A percentile compares a stretch with the other conserved stretches of the same genome.
These are phyloP conservation scores for Cordilura impudica DNA, from an alignment of 2,888 invertebrate species.

Conservation along the genomic window DNA sequence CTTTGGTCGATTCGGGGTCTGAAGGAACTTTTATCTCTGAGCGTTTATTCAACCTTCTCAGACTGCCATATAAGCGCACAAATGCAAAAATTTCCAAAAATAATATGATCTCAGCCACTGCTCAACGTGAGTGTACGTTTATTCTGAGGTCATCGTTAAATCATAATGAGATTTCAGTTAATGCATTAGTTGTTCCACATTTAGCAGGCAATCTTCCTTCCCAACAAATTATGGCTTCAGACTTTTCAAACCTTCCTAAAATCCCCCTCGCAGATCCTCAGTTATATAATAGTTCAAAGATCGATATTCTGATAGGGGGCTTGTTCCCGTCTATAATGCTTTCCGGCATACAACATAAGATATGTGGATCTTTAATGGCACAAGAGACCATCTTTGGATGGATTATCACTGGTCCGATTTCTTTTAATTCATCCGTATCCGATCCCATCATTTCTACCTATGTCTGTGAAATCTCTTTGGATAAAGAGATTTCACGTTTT, in stretches of 20 bases:
- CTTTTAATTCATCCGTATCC: neutral
- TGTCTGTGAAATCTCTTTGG: constrained; percentile 10
- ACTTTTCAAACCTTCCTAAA: neutral
- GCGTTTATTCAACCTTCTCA: neutral
- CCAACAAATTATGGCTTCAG: neutral
- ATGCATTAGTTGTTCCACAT: constrained; percentile 10
- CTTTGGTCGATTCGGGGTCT: constrained; percentile 35
- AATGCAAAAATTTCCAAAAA: constrained; percentile 25
- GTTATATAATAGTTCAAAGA: constrained; percentile 17
- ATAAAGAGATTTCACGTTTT: constrained; percentile 18
- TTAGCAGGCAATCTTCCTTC: constrained; percentile 1
- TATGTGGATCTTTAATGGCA: constrained; percentile 20
- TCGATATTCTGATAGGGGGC: neutral
- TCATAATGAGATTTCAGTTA: neutral
- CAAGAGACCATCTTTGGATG: constrained; percentile 50
- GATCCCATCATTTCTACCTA: neutral
- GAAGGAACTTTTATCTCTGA: constrained; percentile 38
- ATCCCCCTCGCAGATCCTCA: neutral
- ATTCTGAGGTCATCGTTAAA: neutral
- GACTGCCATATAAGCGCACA: neutral
- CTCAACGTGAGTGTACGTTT: neutral
- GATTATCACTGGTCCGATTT: constrained; percentile 50
- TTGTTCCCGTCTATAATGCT: neutral
- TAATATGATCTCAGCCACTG: neutral
- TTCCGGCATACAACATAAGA: neutral